Conservation (phyloP, 2,113 vertebrate species). For the Machaerirhynchus nigripectus region DNA sequence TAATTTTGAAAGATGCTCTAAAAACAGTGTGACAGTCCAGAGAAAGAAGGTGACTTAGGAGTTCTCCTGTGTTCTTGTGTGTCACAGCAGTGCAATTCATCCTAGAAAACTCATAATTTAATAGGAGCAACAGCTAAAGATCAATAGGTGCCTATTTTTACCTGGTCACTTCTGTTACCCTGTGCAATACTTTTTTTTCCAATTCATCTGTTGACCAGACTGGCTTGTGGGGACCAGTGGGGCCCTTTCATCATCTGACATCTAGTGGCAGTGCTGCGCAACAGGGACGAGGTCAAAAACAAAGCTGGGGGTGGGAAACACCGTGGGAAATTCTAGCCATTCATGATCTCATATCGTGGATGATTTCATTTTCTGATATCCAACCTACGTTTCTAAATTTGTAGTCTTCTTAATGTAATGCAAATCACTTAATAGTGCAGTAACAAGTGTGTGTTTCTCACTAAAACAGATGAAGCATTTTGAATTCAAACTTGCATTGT, state of each 20-base stretch:
- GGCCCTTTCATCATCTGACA: not conserved
- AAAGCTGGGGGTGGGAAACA: not conserved
- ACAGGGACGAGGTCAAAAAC: not conserved
- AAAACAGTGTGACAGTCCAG: not conserved
- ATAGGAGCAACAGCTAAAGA: not conserved
- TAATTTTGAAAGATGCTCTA: not conserved
- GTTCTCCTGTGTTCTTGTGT: not conserved
- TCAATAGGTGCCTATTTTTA: not conserved
- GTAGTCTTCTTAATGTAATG: not conserved
- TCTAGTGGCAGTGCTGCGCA: not conserved
- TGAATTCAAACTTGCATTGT: not conserved
- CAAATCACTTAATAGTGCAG: not conserved
- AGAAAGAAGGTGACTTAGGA: not conserved
- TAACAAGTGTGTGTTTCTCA: not conserved
- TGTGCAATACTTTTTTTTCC: not conserved
- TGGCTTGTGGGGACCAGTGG: accelerated
- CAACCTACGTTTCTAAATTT: not conserved
- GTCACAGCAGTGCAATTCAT: not conserved
- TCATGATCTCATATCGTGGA: no score
- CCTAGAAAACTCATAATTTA: not conserved
- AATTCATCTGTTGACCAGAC: not conserved
- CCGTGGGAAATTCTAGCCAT: not conserved
- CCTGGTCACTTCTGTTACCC: accelerated
- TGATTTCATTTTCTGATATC: not conserved
- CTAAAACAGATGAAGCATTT: not conserved